Conservation (phyloP, 2,888 invertebrate genomes). For the Cheilosia urbana region DNA sequence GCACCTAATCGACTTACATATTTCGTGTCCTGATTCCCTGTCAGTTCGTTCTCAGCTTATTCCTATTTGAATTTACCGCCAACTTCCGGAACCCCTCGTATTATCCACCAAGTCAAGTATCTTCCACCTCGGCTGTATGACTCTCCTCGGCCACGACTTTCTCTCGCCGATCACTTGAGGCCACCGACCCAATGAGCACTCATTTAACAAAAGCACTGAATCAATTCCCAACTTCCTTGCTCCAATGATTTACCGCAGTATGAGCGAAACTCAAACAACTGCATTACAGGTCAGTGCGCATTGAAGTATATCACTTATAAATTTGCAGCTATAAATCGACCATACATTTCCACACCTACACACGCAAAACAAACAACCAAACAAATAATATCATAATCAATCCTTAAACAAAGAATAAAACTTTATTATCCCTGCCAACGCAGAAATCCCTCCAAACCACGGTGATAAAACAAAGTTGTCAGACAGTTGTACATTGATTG, state of each 20-base stretch:
- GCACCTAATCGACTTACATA: too few relatives aligned
- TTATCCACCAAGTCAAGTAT: too few relatives aligned
- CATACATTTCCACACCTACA: conserved; percentile 8
- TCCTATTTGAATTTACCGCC: too few relatives aligned
- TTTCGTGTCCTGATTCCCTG: too few relatives aligned
- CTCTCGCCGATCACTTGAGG: too few relatives aligned
- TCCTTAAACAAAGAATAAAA: conserved; percentile 50
- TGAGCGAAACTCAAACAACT: background rate
- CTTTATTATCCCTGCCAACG: conserved; percentile 66
- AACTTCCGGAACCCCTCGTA: too few relatives aligned
- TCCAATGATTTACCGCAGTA: too few relatives aligned
- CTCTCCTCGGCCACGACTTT: too few relatives aligned
- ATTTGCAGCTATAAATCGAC: conserved; percentile 26
- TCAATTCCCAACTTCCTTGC: background rate
- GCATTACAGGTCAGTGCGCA: conserved; percentile 47
- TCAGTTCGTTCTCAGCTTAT: too few relatives aligned
- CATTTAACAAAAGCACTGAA: too few relatives aligned
- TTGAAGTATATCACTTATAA: conserved; percentile 14
- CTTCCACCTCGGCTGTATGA: too few relatives aligned
- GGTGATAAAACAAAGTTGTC: conserved; percentile 74
- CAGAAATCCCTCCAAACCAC: conserved; percentile 63
- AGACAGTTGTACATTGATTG: conserved; percentile 73
- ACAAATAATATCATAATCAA: conserved; percentile 59
- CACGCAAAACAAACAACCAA: conserved; percentile 14
- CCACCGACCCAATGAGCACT: too few relatives aligned